A percentile compares a stretch with the other conserved stretches of the same genome.
phyloP scores from a whole-genome alignment of 2,888 invertebrate species.

The Caenorhabditis uteleia region DNA sequence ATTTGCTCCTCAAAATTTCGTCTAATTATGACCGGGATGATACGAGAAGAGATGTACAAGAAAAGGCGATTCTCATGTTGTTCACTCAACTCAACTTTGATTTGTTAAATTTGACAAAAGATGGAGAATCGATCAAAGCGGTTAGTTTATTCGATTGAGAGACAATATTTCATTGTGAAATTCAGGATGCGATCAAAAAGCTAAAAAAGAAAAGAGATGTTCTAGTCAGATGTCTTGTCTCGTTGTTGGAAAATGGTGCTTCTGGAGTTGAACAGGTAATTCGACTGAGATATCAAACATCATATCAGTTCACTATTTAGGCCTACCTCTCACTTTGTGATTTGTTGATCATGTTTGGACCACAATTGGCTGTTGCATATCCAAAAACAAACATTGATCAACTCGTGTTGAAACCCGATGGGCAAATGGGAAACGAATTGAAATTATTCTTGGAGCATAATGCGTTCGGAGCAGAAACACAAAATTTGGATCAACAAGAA shows the following conservation, averaged over 20 bases:
- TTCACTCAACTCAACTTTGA: conserved; percentile 89
- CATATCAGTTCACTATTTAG: no score
- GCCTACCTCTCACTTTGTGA: conserved; percentile 96
- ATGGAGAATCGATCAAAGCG: conserved; percentile 38
- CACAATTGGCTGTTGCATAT: conserved; percentile 75
- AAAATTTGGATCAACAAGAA: conserved; percentile 32
- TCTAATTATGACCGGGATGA: conserved; percentile 30
- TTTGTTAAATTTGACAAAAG: conserved; percentile 78
- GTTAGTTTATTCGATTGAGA: conserved; percentile 11
- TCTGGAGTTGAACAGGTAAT: conserved; percentile 63
- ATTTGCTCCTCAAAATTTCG: conserved; percentile 73
- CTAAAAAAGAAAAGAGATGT: conserved; percentile 78
- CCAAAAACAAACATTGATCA: conserved; percentile 70
- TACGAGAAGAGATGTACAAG: conserved; percentile 75
- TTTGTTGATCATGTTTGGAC: conserved; percentile 88
- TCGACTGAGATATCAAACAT: no score
- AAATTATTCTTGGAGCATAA: conserved; percentile 59
- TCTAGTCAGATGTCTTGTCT: conserved; percentile 80
- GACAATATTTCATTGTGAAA: neutral
- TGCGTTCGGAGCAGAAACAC: conserved; percentile 49
- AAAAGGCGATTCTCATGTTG: conserved; percentile 83
- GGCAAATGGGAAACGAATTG: conserved; percentile 6
- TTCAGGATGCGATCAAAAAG: conserved; percentile 75
- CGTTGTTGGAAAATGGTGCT: conserved; percentile 74
- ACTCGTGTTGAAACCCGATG: conserved; percentile 71